These are phyloP conservation scores for Drosophila macrospina DNA, from an alignment of 2,888 invertebrate species.

Conservation along the genomic window DNA sequence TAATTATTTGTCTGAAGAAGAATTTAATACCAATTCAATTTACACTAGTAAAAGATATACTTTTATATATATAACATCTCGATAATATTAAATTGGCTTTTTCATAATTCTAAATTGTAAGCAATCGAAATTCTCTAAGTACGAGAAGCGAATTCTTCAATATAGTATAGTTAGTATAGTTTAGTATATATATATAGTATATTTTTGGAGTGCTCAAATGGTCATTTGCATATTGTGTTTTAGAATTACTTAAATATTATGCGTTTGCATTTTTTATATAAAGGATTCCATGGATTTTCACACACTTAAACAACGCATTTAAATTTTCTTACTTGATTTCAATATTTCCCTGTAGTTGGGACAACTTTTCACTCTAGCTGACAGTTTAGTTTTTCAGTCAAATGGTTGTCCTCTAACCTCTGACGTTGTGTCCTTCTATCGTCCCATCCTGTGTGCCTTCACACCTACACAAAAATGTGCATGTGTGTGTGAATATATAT, in stretches of 20 bases:
- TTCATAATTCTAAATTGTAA: too few species aligned
- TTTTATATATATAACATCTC: too few species aligned
- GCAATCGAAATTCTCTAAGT: too few species aligned
- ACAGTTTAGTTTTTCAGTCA: constrained; percentile 40
- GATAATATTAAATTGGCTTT: too few species aligned
- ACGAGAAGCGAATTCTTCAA: too few species aligned
- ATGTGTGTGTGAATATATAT: constrained; percentile 29
- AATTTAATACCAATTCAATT: too few species aligned
- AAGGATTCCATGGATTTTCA: not conserved
- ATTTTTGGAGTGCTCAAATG: too few species aligned
- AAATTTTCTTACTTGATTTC: constrained; percentile 4
- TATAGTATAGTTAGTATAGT: too few species aligned
- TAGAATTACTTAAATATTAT: too few species aligned
- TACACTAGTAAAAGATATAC: too few species aligned
- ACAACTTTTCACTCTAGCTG: constrained; percentile 10
- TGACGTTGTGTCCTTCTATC: constrained; percentile 1
- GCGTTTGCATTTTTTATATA: not conserved
- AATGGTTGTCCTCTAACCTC: constrained; percentile 27
- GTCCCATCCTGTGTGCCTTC: constrained; percentile 8
- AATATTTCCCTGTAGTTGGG: not conserved
- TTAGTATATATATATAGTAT: too few species aligned
- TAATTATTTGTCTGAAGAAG: not conserved
- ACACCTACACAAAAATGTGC: constrained; percentile 19
- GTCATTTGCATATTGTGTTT: too few species aligned
- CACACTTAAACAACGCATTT: not conserved